Percentiles rank a stretch among this genome's conserved stretches.
Evolutionary conservation across 2,797 vertebrate species (phyloP).

Genomic region (Sebastes melanostomus): DNA sequence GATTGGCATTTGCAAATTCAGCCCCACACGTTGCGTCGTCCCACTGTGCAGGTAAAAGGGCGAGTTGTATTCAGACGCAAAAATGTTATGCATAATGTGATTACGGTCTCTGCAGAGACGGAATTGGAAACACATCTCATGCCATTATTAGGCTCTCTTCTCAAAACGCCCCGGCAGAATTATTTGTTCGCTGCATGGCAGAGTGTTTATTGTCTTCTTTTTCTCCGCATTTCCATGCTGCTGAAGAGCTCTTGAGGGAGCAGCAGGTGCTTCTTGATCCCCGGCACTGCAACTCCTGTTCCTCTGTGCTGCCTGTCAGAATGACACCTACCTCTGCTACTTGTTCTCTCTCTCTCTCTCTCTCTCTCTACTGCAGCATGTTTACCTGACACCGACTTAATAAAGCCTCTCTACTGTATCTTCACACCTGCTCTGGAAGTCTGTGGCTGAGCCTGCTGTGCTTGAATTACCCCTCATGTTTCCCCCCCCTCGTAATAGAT

Average conservation of each 20-base stretch:
- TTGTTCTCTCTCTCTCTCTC: conserved; percentile 26
- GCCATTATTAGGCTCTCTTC: conserved; percentile 56
- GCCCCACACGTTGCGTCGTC: conserved; percentile 29
- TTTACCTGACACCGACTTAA: conserved; percentile 66
- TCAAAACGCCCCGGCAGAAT: conserved; percentile 23
- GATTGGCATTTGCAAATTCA: conserved; percentile 53
- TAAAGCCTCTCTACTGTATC: conserved; percentile 47
- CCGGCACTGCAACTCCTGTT: conserved; percentile 39
- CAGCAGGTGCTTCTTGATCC: conserved; percentile 64
- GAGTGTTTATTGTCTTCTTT: conserved; percentile 49
- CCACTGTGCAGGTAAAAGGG: conserved; percentile 59
- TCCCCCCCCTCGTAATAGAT: conserved; percentile 13
- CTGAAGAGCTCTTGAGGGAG: conserved; percentile 53
- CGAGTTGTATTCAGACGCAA: conserved; percentile 47
- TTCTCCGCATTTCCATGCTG: conserved; percentile 24
- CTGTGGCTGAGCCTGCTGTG: conserved; percentile 24
- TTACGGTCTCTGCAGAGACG: conserved; percentile 55
- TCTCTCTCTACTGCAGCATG: conserved; percentile 28
- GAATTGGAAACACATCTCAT: conserved; percentile 60
- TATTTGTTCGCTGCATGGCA: conserved; percentile 37
- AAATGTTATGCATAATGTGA: conserved; percentile 73
- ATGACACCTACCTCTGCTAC: conserved; percentile 50
- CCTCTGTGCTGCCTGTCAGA: conserved; percentile 59
- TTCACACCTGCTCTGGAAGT: conserved; percentile 50
- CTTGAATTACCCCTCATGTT: conserved; percentile 18